A percentile compares a stretch with the other conserved stretches of the same genome.
phyloP scores from a whole-genome alignment of 2,113 vertebrate species.

The Scopus umbretta region DNA sequence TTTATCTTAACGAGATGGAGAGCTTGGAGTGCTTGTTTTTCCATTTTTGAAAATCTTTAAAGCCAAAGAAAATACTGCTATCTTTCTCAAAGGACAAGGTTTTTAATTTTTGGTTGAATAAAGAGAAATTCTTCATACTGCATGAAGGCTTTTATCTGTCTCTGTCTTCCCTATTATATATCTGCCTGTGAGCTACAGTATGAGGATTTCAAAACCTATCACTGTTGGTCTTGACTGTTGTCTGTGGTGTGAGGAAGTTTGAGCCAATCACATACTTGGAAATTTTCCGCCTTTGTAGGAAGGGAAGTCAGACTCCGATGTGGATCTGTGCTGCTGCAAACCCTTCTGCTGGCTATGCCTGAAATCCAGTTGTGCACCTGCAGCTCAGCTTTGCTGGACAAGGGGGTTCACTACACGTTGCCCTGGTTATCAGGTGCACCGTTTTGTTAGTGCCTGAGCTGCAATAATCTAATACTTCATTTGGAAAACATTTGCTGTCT shows the following conservation, averaged over 20 bases:
- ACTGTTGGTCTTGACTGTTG: not conserved
- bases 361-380: not conserved
- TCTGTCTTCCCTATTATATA: not conserved
- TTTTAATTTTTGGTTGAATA: not conserved
- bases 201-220: not conserved
- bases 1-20: not conserved
- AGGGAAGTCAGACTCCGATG: not conserved
- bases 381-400: not conserved
- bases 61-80: not conserved
- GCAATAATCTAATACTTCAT: not conserved
- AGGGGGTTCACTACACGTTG: not conserved
- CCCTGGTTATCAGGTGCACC: not conserved
- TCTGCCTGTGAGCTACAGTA: not conserved
- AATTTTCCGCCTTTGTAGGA: not conserved
- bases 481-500: not conserved
- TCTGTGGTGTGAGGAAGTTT: not conserved
- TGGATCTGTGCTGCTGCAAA: not conserved
- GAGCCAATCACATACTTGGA: not conserved
- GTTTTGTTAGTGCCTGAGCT: not conserved
- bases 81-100: not conserved
- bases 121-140: not conserved
- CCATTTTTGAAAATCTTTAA: not conserved
- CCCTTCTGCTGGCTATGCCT: not conserved
- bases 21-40: not conserved
- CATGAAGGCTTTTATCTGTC: not conserved